Conservation (phyloP, 2,888 invertebrate genomes). For the Leucophenga montana region DNA sequence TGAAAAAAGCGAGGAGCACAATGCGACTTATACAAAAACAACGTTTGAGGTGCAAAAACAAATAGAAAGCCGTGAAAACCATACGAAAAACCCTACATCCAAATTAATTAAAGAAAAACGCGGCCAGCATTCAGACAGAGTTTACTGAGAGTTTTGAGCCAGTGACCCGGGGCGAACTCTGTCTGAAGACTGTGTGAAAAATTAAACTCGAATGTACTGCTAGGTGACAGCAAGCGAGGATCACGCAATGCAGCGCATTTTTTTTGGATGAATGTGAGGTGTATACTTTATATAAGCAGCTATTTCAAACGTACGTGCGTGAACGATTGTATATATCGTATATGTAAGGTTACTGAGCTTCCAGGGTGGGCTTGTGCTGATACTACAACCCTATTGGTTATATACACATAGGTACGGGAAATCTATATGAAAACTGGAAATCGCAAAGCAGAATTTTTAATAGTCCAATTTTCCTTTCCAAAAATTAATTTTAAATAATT, state of each 20-base stretch:
- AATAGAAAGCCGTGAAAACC: conserved; percentile 34
- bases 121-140: conserved; percentile 72
- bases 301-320: conserved; percentile 41
- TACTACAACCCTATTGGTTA: conserved; percentile 36
- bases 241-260: conserved; percentile 44
- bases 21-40: not conserved
- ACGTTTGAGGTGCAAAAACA: too few relatives aligned
- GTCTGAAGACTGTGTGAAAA: conserved; percentile 70
- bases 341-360: not conserved
- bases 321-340: not conserved
- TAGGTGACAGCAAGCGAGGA: conserved; percentile 46
- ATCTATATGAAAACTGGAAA: conserved; percentile 49
- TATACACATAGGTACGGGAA: conserved; percentile 62
- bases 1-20: not conserved
- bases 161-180: conserved; percentile 68
- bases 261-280: conserved; percentile 38
- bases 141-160: conserved; percentile 52
- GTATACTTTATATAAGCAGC: conserved; percentile 44
- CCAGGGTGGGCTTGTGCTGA: not conserved
- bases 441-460: conserved; percentile 25
- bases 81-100: conserved; percentile 20
- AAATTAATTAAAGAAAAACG: conserved; percentile 34
- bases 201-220: conserved; percentile 29
- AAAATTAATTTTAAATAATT: conserved; percentile 31
- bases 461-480: conserved; percentile 28